Conservation (phyloP, 2,113 vertebrate genomes). For the Alouatta palliata region DNA sequence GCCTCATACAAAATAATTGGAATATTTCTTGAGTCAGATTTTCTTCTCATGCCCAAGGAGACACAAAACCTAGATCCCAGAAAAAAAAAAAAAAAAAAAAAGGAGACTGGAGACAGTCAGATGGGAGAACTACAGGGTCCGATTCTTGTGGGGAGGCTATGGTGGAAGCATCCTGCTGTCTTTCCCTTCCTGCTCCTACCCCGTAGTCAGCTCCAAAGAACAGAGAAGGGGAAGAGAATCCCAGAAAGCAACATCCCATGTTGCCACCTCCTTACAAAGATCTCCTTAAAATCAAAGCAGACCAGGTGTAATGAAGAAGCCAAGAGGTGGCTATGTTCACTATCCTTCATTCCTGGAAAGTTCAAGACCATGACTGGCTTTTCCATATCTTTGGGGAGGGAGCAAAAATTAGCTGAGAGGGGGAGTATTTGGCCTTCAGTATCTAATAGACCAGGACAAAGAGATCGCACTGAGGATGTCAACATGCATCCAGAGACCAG, state of each 20-base stretch:
- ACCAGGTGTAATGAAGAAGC: neutral
- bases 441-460: neutral
- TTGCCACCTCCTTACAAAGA: neutral
- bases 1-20: neutral
- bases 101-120: neutral
- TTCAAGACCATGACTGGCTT: neutral
- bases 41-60: neutral
- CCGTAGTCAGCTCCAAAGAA: neutral
- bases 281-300: neutral
- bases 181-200: no score
- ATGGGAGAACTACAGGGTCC: neutral
- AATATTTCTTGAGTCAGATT: neutral
- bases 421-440: neutral
- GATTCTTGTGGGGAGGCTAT: no score
- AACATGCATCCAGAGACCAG: neutral
- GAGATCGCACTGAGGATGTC: neutral
- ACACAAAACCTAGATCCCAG: neutral
- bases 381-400: neutral
- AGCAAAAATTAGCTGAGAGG: neutral
- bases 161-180: neutral
- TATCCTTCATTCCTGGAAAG: neutral
- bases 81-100: neutral
- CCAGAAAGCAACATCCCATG: no score
- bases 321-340: rapidly evolving
- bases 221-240: no score